Conservation (phyloP, 2,113 vertebrate genomes). For the Petromus typicus region DNA sequence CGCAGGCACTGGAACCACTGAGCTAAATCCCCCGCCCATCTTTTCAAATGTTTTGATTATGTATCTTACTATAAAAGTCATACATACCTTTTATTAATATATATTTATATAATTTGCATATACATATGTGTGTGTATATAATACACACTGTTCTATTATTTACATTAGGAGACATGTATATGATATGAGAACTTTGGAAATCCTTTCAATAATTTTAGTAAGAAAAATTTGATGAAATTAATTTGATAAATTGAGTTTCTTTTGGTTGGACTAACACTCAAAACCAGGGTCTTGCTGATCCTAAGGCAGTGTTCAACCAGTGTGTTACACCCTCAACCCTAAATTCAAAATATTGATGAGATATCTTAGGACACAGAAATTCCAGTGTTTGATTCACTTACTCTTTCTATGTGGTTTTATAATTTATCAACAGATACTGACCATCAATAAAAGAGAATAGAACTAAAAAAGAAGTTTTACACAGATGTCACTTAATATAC, state of each 20-base stretch:
- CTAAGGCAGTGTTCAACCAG: neutral
- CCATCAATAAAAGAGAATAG: neutral
- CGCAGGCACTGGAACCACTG: no score
- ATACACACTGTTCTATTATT: neutral
- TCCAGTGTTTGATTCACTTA: neutral
- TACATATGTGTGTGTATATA: no score
- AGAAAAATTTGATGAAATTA: slow-evolving; percentile 29
- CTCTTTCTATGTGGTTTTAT: neutral
- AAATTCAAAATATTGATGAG: neutral
- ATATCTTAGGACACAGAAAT: neutral
- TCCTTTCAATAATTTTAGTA: neutral
- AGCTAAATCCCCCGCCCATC: no score
- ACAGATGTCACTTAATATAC: neutral
- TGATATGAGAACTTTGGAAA: neutral
- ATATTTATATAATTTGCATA: no score
- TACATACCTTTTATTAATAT: neutral
- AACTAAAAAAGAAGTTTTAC: neutral
- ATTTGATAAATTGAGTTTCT: neutral
- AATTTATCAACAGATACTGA: slow-evolving; percentile 9
- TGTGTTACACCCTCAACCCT: neutral
- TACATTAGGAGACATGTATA: neutral
- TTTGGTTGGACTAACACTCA: neutral
- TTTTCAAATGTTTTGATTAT: neutral
- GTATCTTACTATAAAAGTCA: neutral
- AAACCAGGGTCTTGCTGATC: neutral